Evolutionary conservation across 2,113 vertebrate genomes (phyloP).

Genomic region (Misgurnus anguillicaudatus): DNA sequence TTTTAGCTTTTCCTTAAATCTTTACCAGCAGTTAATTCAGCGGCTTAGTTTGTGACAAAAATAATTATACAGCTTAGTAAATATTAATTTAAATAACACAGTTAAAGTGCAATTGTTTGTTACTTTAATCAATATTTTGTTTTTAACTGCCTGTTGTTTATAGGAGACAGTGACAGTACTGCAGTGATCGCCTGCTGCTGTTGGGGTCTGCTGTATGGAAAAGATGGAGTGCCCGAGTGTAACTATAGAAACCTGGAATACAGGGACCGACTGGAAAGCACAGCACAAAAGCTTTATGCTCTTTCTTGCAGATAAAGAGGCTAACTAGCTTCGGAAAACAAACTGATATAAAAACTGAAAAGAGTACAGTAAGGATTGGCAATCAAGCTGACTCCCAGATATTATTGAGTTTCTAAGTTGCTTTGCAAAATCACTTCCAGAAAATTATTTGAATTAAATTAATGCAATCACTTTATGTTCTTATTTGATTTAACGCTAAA

Average conservation of each 20-base stretch:
- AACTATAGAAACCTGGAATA: conserved; percentile 80
- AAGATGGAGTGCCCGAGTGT: conserved; percentile 67
- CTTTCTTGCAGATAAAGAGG: conserved; percentile 53
- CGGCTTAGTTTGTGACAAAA: no score
- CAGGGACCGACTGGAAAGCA: conserved; percentile 65
- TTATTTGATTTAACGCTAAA: no score
- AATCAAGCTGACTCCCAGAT: neutral
- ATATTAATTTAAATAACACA: no score
- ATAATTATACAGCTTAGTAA: no score
- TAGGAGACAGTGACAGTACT: conserved; percentile 83
- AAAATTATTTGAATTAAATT: no score
- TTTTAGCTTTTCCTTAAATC: neutral
- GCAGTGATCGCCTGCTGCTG: conserved; percentile 79
- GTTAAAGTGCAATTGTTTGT: no score
- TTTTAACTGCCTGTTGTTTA: neutral
- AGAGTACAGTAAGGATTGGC: neutral
- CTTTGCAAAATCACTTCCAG: no score
- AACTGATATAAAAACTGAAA: neutral
- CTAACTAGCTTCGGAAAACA: neutral
- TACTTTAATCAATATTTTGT: no score
- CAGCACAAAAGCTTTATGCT: conserved; percentile 58
- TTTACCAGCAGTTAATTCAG: neutral
- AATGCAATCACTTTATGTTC: no score
- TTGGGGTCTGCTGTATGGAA: conserved; percentile 77
- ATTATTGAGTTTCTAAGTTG: no score